Evolutionary conservation across 2,797 vertebrate genomes (phyloP).

Genomic region (Karalla daura): DNA sequence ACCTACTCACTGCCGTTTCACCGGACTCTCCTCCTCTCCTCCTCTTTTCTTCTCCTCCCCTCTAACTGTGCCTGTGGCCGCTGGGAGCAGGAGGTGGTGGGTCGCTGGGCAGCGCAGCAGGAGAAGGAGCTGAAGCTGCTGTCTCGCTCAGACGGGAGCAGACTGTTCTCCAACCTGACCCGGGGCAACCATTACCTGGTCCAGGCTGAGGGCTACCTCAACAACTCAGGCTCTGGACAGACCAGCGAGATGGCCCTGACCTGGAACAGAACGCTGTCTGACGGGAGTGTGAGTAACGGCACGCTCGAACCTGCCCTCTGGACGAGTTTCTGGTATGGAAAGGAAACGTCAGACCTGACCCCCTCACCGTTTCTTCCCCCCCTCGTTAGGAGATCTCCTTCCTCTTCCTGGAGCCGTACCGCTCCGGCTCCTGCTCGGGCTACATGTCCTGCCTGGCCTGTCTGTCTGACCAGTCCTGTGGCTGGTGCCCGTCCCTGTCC

Average conservation of each 20-base stretch:
- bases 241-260: constrained; percentile 92
- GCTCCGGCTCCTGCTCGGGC: constrained; percentile 84
- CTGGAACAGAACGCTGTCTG: constrained; percentile 91
- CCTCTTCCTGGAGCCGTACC: constrained; percentile 92
- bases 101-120: constrained; percentile 91
- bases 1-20: neutral
- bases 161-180: constrained; percentile 89
- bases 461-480: constrained; percentile 92
- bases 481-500: constrained; percentile 89
- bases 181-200: constrained; percentile 91
- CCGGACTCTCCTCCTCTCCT: neutral
- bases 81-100: constrained; percentile 86
- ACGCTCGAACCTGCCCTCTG: neutral
- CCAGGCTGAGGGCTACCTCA: constrained; percentile 91
- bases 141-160: constrained; percentile 86
- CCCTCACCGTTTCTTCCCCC: neutral
- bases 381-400: constrained; percentile 90
- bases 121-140: constrained; percentile 89
- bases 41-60: neutral
- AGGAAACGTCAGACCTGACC: neutral
- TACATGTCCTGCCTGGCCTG: constrained; percentile 92
- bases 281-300: constrained; percentile 88
- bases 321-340: too few species aligned
- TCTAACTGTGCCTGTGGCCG: neutral
- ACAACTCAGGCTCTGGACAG: constrained; percentile 91